Evolutionary conservation across 1,140 invertebrate species (phyloP).

Genomic region (Portunus trituberculatus): DNA sequence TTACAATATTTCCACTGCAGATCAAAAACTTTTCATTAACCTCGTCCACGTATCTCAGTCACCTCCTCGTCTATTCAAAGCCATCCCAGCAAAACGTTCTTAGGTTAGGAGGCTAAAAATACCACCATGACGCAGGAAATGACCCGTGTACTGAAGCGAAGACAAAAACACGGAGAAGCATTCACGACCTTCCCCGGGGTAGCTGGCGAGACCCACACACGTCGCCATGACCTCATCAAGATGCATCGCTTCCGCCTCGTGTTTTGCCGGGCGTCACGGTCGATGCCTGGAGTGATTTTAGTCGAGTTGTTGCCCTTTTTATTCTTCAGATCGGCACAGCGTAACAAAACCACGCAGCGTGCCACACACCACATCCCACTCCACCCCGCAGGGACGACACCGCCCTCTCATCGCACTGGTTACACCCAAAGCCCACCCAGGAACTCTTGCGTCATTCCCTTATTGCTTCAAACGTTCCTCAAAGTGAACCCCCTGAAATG

Average conservation of each 20-base stretch:
- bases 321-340: neutral
- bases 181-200: neutral
- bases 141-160: neutral
- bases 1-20: no score
- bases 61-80: no score
- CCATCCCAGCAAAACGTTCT: no score
- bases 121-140: no score
- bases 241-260: conserved; percentile 18
- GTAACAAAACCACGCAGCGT: conserved; percentile 9
- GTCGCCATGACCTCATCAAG: neutral
- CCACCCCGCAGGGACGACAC: neutral
- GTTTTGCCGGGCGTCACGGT: neutral
- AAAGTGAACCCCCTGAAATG: no score
- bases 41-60: no score
- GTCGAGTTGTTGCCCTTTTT: neutral
- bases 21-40: no score
- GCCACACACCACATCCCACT: neutral
- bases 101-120: no score
- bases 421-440: neutral
- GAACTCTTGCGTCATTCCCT: neutral
- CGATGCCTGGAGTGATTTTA: neutral
- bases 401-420: neutral
- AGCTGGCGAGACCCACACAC: neutral
- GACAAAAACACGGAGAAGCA: neutral
- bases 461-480: neutral